Evolutionary conservation across 1,140 invertebrate species (phyloP), one percentile per base, ranked within the genome.

Genomic region (Neelides sp.): DNA sequence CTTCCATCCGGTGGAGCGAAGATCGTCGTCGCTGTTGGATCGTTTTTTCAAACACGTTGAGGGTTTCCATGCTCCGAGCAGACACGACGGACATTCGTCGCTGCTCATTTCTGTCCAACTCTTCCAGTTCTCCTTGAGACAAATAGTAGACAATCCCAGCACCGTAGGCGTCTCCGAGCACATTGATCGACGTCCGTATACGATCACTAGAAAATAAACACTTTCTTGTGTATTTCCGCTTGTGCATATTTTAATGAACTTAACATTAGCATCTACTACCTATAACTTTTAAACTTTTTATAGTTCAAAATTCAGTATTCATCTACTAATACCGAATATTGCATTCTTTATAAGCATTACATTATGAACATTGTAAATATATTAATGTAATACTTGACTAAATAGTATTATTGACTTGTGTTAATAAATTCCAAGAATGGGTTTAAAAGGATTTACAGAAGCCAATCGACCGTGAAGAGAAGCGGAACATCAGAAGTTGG

Each of bases 401-500:
- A 34, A 34, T 34, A 8, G 30, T 8, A 8, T 10, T 34, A 10
- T 34, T 15, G 8, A 34, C 30, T 10, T 34, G n/a, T 34, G 15
- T 34, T 8, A 10, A 8, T 34, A 15, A 10, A 34, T 10, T 34
- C 15, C 8, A 10, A 34, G 45, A 4, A 24, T 23, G n/a, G n/a
- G n/a, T n/a, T n/a, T n/a, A n/a, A n/a, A n/a, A n/a, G 27, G 19
- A 36, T 70, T 71, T 67, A 77, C 74, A 78, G 61, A 40, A 78
- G 66, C 78, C 78, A 79, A 63, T 80, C 78, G 24, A 79, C 76
- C 44, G 77, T 71, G 41, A 77, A 66, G 49, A 80, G 76, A 12
- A 80, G 65, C 39, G 71, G 70, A 43, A 78, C 71, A 61, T 79
- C 74, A 56, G 76, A 69, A 15, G 73, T 71, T 15, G 78, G 78